Base-by-base conservation (phyloP, 2,888 invertebrate species). In the Nebria brevicollis region DNA sequence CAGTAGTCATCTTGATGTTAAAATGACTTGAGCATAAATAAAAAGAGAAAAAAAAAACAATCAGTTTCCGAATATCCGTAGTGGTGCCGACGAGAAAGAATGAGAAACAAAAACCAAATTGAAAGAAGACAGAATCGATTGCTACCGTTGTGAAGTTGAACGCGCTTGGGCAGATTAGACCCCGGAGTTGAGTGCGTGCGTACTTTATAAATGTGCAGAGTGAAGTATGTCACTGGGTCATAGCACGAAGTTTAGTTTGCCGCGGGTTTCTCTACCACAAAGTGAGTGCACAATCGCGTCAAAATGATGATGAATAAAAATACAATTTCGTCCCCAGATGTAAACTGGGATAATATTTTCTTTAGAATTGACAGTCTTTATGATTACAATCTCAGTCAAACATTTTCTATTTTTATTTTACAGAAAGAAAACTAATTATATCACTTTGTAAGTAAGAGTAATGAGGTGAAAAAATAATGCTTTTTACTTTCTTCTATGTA, bases 1-100 rank as follows among this genome's bases (percentile, higher is more conserved):
- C 79, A 74, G 79, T 79, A 79, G 79, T 72, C 74, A 77, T 77
- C 72, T 70, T 15, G 66, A 74, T 78, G 66, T 72, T 74, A 78
- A 78, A 73, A 78, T 74, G 72, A 15, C 43, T n/a, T 72, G 73
- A 26, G 41, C 73, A 34, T 73, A 73, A 73, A 78, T 78, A 78
- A 78, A 78, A 78, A 10, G 10, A 43, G 43, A 2, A 34, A 13
- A 54, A 54, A 54, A 54, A 54, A 78, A 54, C 15, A 41, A 41
- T 20, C 70, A 20, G 73, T 43, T 66, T 77, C 54, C 66, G 66
- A 77, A 79, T 79, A 79, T 79, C 79, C 79, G 26, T 15, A 34
- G 66, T n/a, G 41, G 20, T 41, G 70, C 13, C 11, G 20, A 34
- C 70, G 66, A 26, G 70, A 20, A 70, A 11, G 20, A 70, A 20